These are phyloP conservation scores for Heterohyrax brucei DNA, from an alignment of 2,797 vertebrate species.

Conservation along the genomic window DNA sequence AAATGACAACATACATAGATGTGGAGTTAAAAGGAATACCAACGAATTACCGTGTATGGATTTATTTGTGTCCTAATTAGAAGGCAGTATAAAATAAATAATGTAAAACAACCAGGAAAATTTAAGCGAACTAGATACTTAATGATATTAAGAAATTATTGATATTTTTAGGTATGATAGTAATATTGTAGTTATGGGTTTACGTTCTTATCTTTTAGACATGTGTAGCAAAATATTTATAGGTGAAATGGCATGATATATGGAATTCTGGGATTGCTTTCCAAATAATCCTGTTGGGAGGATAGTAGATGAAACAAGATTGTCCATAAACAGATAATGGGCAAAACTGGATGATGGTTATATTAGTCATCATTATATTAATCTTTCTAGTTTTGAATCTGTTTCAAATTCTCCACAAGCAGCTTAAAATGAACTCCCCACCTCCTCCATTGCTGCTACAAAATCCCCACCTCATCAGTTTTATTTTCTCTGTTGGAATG, in stretches of 20 bases:
- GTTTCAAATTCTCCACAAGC: constrained; percentile 38
- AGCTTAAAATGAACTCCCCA: neutral
- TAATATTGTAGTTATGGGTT: too few relatives aligned
- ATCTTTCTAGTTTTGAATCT: neutral
- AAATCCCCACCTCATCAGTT: neutral
- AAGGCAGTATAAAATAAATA: neutral
- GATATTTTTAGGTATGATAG: neutral
- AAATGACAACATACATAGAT: neutral
- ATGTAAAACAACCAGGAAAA: constrained; percentile 26
- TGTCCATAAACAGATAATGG: too few relatives aligned
- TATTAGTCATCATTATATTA: constrained; percentile 1
- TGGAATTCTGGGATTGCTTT: constrained; percentile 62
- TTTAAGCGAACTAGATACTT: neutral
- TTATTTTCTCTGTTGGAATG: constrained; percentile 28
- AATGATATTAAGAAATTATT: constrained; percentile 43
- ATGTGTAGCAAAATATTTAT: too few relatives aligned
- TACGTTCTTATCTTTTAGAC: too few relatives aligned
- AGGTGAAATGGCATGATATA: neutral
- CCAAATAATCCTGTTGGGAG: constrained; percentile 17
- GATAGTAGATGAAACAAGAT: constrained; percentile 8
- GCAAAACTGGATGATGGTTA: too few relatives aligned
- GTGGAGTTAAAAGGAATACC: neutral
- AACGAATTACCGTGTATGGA: too few relatives aligned
- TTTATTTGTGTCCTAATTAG: neutral
- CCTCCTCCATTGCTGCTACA: neutral